Base-by-base conservation (phyloP, 1,140 invertebrate species). In the Drosophila eugracilis region DNA sequence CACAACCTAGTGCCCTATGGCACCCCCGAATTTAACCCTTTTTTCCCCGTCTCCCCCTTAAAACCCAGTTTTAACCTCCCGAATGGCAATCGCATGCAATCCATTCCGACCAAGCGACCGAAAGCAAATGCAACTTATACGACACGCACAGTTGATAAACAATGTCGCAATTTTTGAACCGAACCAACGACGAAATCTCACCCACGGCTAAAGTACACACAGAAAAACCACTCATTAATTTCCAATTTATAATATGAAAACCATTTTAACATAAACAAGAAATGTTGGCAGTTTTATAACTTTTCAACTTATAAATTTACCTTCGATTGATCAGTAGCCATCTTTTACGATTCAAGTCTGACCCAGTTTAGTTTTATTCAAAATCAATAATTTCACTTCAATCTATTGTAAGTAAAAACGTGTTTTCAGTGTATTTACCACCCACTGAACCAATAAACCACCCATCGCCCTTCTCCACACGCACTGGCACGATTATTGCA, bases 91-190 rank as follows among this genome's bases (percentile, higher is more conserved):
- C 62, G 26, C 34, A 30, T 70, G 42, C 53, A 58, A 71, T 72
- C 53, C 69, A 72, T 41, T 30, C 39, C 36, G 36, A 60, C 37
- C 59, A 42, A 44, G 36, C 36, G 49, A 77, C 49, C 19, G 54
- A 54, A 47, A 39, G 50, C 70, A 65, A 84, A 75, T 78, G 53
- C 76, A 79, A 79, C 75, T 76, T 72, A 75, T 67, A 65, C 71
- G 76, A 72, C 70, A 79, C 65, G 66, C 72, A 85, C 72, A 86
- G 81, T 86, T 85, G 80, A 85, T 85, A 86, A 86, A 85, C 81
- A 80, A 76, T 80, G 80, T 84, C 74, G 79, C 75, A 83, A 72
- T 83, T 81, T 80, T 81, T 81, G 78, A 55, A 75, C 72, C 53
- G 78, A 75, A 34, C 59, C 59, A 42, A 49, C 39, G 28, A 21